Evolutionary conservation across 2,113 vertebrate genomes (phyloP).

Genomic region (Lota lota): DNA sequence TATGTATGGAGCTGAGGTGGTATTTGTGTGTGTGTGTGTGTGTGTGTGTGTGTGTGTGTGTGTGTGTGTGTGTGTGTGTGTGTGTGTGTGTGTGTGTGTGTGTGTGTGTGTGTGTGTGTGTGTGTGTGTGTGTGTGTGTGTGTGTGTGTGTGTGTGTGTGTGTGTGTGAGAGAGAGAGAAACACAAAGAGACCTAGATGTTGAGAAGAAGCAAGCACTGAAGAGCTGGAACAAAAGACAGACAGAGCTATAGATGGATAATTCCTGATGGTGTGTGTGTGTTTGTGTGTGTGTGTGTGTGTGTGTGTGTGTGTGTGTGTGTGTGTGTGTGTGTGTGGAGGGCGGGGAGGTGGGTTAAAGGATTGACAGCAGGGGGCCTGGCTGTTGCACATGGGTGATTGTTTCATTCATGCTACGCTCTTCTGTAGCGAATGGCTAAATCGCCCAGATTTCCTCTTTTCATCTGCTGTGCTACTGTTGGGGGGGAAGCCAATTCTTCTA

Average conservation of each 20-base stretch:
- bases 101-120: background rate
- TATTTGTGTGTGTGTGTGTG: background rate
- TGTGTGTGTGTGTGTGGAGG: constrained; percentile 25
- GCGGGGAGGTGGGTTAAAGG: constrained; percentile 4
- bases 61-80: background rate
- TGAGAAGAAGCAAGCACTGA: constrained; percentile 14
- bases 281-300: too few species aligned
- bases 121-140: background rate
- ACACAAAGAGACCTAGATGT: constrained; percentile 32
- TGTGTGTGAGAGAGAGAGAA: background rate
- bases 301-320: constrained; percentile 1
- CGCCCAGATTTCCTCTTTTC: constrained; percentile 54
- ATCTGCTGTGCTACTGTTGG: constrained; percentile 54
- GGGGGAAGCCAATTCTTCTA: constrained; percentile 49
- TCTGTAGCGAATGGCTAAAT: constrained; percentile 54
- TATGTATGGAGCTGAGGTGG: background rate
- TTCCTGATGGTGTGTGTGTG: too few species aligned
- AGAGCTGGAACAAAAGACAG: constrained; percentile 20
- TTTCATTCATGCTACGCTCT: constrained; percentile 47
- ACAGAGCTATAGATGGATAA: constrained; percentile 7
- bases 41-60: background rate
- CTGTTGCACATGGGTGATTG: constrained; percentile 34
- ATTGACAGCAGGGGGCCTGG: background rate
- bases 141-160: background rate
- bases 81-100: background rate